Base-by-base conservation (phyloP, 2,888 invertebrate species). In the Melinaea marsaeus region DNA sequence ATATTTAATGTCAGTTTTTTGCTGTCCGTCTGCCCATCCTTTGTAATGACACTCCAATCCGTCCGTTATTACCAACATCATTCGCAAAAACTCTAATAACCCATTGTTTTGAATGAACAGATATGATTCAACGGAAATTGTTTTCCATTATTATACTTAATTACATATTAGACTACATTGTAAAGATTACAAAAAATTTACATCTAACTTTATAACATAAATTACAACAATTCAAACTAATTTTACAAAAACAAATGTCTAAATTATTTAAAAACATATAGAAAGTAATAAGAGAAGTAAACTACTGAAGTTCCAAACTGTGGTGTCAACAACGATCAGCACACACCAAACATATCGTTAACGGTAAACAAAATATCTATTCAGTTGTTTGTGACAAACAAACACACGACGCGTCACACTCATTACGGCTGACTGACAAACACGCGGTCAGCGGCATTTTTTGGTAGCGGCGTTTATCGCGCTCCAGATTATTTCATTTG, bases 31-130 rank as follows among this genome's bases (percentile, higher is more conserved):
- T 74, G 46, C 60, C 63, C 71, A 75, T 73, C 74, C 75, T 62
- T 59, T 64, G 73, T 75, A 75, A 78, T 78, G 74, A 73, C 67
- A 70, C 64, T 64, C 70, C 73, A 72, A 70, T 69, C 67, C 70
- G 62, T 68, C 71, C 68, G 73, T 76, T 75, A 80, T 81, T 77
- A 80, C 22, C 22, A 22, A 22, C 73, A 71, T 71, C 72, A 72
- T 75, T 77, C 73, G 81, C 80, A 84, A 83, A 83, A 83, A 83
- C 80, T 69, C 75, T 84, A 84, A 84, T 83, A 81, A 80, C 81
- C 81, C 76, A 83, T 84, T 84, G 83, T 84, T 75, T 75, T 72
- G 74, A 62, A 57, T 69, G 61, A 75, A 74, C 72, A 55, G 22
- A 59, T 48, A 34, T 33, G 48, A 33, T 42, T 42, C 45, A 70